These are phyloP conservation scores for Euplagia quadripunctaria DNA, from an alignment of 2,888 invertebrate genomes.

Conservation along the genomic window DNA sequence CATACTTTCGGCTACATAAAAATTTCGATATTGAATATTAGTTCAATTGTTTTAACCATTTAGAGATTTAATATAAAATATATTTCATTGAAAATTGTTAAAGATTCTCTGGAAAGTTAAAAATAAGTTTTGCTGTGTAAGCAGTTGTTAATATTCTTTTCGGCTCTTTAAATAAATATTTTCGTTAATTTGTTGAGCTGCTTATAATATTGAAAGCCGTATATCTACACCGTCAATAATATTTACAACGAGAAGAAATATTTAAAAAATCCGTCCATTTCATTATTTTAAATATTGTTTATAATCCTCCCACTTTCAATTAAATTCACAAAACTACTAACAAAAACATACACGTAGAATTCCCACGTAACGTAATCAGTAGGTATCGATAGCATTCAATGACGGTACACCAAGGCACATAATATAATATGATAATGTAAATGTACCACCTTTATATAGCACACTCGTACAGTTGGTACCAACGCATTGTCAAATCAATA, in stretches of 20 bases:
- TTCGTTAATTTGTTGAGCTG: too few relatives aligned
- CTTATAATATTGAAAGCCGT: neutral
- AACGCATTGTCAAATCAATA: constrained; percentile 72
- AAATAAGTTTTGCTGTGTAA: too few relatives aligned
- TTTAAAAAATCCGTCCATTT: neutral
- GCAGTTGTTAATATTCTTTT: too few relatives aligned
- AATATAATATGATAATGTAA: constrained; percentile 18
- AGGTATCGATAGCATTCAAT: constrained; percentile 22
- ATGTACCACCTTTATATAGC: constrained; percentile 20
- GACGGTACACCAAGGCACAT: constrained; percentile 26
- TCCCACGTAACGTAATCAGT: constrained; percentile 37
- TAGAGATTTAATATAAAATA: too few relatives aligned
- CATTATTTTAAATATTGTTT: neutral
- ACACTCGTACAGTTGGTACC: constrained; percentile 40
- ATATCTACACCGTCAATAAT: neutral
- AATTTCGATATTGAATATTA: neutral
- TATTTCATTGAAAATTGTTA: too few relatives aligned
- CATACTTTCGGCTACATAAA: neutral
- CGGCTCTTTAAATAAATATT: too few relatives aligned
- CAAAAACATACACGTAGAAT: constrained; percentile 23
- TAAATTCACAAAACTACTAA: neutral
- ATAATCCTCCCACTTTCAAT: neutral
- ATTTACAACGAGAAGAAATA: neutral
- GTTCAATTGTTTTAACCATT: neutral
- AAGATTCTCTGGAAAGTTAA: too few relatives aligned